Base-by-base conservation (phyloP, 2,797 vertebrate species). In the Trachops cirrhosus region DNA sequence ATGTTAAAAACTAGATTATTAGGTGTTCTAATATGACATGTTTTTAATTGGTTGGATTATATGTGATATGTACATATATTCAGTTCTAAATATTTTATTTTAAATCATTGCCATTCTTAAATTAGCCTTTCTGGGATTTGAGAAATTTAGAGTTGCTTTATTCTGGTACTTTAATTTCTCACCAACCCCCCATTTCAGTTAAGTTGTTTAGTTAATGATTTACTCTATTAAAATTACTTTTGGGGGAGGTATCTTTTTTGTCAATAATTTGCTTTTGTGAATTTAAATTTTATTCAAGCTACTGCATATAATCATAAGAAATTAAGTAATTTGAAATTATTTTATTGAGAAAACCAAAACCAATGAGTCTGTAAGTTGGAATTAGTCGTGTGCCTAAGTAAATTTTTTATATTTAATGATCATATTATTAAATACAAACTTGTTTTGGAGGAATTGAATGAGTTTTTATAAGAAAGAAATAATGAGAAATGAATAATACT, bases 401-500 rank as follows among this genome's bases (percentile, higher is more conserved):
- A 74, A 94, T 50, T 39, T 39, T 83, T 86, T 16, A 87, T 0
- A 39, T 8, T 95, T 92, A 86, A 73, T 70, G n/a, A 80, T 83
- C 29, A 34, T 89, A 50, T 86, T 94, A 80, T 48, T 78, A 92
- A 95, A 89, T 39, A 71, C 34, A 77, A 71, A 73, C 83, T 91
- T 37, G 21, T 91, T 94, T 74, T 82, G 70, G 62, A 68, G n/a
- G 26, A 92, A 68, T 80, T 89, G 37, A 16, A 70, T 4, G 8
- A 88, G 26, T 75, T 96, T 92, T 92, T 86, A 57, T 57, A 70
- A 93, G 22, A 94, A 21, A 91, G 41, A 92, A 79, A 52, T 68
- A 74, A 85, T 67, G 39, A 92, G 48, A 80, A 92, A 52, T 87
- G 16, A 85, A 26, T 75, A 86, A 37, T 70, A 74, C 39, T 92